Evolutionary conservation across 2,113 vertebrate species (phyloP).

Genomic region (Laticauda colubrina): DNA sequence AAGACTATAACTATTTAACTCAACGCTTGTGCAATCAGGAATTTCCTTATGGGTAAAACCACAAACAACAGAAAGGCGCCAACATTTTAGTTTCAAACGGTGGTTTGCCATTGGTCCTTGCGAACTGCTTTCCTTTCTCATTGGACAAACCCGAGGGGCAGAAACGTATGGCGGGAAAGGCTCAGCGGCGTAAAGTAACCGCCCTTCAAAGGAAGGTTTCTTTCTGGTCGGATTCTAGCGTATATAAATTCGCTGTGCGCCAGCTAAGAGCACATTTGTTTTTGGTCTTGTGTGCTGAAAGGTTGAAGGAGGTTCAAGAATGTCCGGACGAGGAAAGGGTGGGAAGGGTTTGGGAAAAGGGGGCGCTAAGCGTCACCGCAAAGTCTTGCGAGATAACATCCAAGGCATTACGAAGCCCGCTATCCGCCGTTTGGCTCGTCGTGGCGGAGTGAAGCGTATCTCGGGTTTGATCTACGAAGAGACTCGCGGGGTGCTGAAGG

Average conservation of each 20-base stretch:
- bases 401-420: not conserved
- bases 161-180: not conserved
- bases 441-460: not conserved
- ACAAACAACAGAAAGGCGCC: not conserved
- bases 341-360: not conserved
- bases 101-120: not conserved
- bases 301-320: rapidly evolving
- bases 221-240: not conserved
- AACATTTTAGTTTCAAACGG: not conserved
- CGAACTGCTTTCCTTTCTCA: not conserved
- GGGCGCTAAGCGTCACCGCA: not conserved
- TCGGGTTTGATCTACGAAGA: not conserved
- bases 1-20: not conserved
- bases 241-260: not conserved
- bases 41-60: not conserved
- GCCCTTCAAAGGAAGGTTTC: not conserved
- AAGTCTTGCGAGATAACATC: not conserved
- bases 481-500: not conserved
- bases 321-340: not conserved
- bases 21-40: not conserved
- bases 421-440: not conserved
- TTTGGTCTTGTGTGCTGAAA: rapidly evolving
- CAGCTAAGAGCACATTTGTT: rapidly evolving
- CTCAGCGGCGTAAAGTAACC: not conserved
- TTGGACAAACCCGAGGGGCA: not conserved